Evolutionary conservation across 2,888 invertebrate genomes (phyloP), one percentile per base, ranked within the genome.

Genomic region (Drosophila nigricruria): DNA sequence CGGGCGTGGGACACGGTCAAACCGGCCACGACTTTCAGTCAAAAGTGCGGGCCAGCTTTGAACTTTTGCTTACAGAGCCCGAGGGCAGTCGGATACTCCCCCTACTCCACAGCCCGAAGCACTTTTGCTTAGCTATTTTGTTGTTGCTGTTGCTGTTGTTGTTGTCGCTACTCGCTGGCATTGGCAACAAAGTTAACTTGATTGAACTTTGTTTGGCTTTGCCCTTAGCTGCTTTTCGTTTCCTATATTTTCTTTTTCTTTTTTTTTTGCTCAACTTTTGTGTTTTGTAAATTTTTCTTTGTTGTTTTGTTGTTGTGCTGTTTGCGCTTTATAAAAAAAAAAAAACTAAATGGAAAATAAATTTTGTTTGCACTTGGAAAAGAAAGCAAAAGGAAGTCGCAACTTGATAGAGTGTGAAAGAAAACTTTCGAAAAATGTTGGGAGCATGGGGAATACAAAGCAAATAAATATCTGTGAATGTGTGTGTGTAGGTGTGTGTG

Each of bases 201-300:
- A 85, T 85, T 85, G 85, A 87, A 85, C 85, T 85, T 85, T 85
- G 87, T 87, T 85, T 84, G 87, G 84, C 83, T 84, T 80, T 81
- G 81, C 80, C 86, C 79, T 82, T 77, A 73, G 84, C 80, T 82
- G 78, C 70, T 86, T 83, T 80, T 68, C 76, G 61, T 83, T 68
- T 47, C 49, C 23, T 32, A 27, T 43, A 14, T 25, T 8, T 23
- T 16, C 16, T 2, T 40, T 47, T 9, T n/a, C n/a, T n/a, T n/a
- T 30, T 49, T 20, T 49, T 49, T 49, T 6, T 14, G 49, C 49
- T 18, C 57, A 70, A 68, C 58, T 70, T 76, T 68, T 70, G 38
- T 73, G 36, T 50, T 61, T 52, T 62, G 45, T 52, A 43, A 34
- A 54, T 45, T 53, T 34, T 58, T 65, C 58, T 49, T 56, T 56